Percentiles rank a stretch among this genome's conserved stretches.
Evolutionary conservation across 2,888 invertebrate genomes (phyloP).

Genomic region (Caenorhabditis auriculariae): DNA sequence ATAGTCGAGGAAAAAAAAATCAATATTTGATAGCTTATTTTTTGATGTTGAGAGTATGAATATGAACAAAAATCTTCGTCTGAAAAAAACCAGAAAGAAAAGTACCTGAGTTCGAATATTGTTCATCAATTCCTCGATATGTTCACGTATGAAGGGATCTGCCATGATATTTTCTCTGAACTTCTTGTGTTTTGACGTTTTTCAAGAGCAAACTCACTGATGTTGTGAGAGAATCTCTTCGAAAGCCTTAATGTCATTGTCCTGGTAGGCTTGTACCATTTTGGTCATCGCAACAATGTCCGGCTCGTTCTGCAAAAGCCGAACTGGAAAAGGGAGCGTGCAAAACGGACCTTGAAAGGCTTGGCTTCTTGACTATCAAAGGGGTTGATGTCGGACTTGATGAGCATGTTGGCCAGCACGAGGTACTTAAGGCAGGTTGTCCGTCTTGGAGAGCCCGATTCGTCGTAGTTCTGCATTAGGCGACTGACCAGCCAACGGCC

Average conservation of each 20-base stretch:
- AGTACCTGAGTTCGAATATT: constrained; percentile 86
- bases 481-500: not conserved
- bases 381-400: constrained; percentile 99
- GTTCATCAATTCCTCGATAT: constrained; percentile 78
- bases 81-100: too few relatives aligned
- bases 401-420: constrained; percentile 96
- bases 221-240: constrained; percentile 78
- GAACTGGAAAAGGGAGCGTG: not conserved
- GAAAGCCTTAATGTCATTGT: constrained; percentile 69
- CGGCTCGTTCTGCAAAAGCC: constrained; percentile 77
- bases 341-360: constrained; percentile 77
- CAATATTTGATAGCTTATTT: too few relatives aligned
- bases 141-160: constrained; percentile 96
- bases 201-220: constrained; percentile 13
- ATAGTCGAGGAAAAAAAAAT: not conserved
- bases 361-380: constrained; percentile 99
- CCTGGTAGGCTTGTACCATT: constrained; percentile 73
- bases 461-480: constrained; percentile 81
- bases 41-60: too few relatives aligned
- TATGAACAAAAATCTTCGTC: too few relatives aligned
- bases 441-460: constrained; percentile 91
- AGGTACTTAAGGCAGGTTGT: constrained; percentile 97
- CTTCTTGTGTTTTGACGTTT: not conserved
- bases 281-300: constrained; percentile 99
- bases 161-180: constrained; percentile 89